Evolutionary conservation across 1,140 invertebrate species (phyloP).

Genomic region (Megalopta genalis): DNA sequence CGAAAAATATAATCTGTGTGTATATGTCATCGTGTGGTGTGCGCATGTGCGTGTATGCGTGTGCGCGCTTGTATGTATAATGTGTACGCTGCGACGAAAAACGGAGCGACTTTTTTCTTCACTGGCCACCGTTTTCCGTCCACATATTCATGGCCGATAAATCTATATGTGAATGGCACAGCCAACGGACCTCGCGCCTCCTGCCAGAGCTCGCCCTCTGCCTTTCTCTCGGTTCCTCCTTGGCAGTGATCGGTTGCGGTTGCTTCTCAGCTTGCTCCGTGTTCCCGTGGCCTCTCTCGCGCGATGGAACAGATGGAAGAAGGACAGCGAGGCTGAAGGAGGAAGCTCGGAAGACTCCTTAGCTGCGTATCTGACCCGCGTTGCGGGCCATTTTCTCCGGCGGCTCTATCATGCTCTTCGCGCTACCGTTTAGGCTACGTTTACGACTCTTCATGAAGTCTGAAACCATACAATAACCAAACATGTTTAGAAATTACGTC

Average conservation of each 20-base stretch:
- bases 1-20: conserved; percentile 14
- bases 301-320: conserved; percentile 47
- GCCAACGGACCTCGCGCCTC: conserved; percentile 75
- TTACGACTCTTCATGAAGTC: conserved; percentile 80
- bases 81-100: conserved; percentile 14
- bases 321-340: conserved; percentile 52
- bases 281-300: conserved; percentile 40
- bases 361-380: conserved; percentile 78
- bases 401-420: conserved; percentile 77
- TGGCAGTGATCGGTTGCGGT: conserved; percentile 15
- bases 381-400: conserved; percentile 77
- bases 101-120: background rate
- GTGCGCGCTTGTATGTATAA: background rate
- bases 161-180: conserved; percentile 78
- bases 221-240: conserved; percentile 43
- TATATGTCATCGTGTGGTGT: background rate
- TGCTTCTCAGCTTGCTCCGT: conserved; percentile 1
- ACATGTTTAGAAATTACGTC: no score
- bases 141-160: conserved; percentile 64
- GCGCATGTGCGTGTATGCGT: background rate
- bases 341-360: conserved; percentile 64
- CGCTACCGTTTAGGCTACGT: conserved; percentile 72
- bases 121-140: conserved; percentile 42
- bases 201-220: conserved; percentile 51
- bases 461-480: conserved; percentile 67